Percentiles rank a stretch among this genome's conserved stretches.
Evolutionary conservation across 1,140 invertebrate genomes (phyloP).

Genomic region (Dysdera silvatica): DNA sequence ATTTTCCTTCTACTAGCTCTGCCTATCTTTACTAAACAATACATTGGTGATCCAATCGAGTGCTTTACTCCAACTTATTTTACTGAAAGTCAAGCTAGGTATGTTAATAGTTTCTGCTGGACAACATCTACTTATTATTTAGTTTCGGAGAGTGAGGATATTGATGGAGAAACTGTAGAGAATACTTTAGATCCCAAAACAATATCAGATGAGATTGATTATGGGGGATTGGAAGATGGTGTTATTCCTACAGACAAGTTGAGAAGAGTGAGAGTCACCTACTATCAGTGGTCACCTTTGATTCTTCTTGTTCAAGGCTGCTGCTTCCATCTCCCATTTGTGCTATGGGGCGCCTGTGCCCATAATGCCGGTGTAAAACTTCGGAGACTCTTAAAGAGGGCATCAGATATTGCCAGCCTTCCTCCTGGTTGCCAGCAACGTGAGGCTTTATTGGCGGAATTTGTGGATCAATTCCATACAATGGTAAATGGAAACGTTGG

Average conservation of each 20-base stretch:
- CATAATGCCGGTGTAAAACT: conserved; percentile 43
- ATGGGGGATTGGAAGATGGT: conserved; percentile 33
- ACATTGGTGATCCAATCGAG: conserved; percentile 51
- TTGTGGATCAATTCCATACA: conserved; percentile 44
- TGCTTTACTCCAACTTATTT: conserved; percentile 47
- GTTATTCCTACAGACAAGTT: conserved; percentile 35
- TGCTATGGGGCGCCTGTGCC: conserved; percentile 49
- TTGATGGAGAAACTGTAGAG: conserved; percentile 18
- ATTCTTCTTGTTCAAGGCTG: conserved; percentile 50
- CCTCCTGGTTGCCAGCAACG: conserved; percentile 44
- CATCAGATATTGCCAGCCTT: conserved; percentile 40
- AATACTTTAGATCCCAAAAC: conserved; percentile 35
- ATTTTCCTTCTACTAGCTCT: conserved; percentile 51
- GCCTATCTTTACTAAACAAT: conserved; percentile 51
- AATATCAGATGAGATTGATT: conserved; percentile 36
- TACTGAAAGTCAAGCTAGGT: conserved; percentile 44
- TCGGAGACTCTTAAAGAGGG: conserved; percentile 41
- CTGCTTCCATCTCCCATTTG: conserved; percentile 51
- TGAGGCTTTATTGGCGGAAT: conserved; percentile 42
- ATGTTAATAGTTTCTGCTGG: conserved; percentile 45
- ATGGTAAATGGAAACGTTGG: conserved; percentile 41
- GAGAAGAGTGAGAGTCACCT: conserved; percentile 42
- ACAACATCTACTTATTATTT: conserved; percentile 45
- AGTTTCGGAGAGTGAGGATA: conserved; percentile 35
- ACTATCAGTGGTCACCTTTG: conserved; percentile 54